Evolutionary conservation across 2,113 vertebrate species (phyloP).

Genomic region (Xenus cinereus): DNA sequence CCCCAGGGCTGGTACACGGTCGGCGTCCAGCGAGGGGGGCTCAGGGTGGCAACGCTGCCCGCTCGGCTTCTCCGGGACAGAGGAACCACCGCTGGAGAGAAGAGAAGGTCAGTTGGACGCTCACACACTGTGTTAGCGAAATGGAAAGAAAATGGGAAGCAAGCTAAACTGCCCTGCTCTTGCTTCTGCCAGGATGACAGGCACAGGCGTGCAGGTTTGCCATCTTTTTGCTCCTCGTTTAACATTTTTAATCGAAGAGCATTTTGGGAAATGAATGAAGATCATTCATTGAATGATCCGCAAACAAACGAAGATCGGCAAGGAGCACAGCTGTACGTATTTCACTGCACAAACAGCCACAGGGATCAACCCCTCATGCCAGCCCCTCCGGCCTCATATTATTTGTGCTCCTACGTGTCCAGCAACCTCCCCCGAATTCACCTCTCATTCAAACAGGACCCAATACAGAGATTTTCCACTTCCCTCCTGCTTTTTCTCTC

Average conservation of each 20-base stretch:
- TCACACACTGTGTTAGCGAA: neutral
- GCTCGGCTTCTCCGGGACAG: neutral
- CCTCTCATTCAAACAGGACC: neutral
- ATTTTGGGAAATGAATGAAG: neutral
- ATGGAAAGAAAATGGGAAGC: neutral
- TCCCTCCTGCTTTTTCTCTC: neutral
- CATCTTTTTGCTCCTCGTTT: neutral
- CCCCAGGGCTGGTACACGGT: neutral
- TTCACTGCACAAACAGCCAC: neutral
- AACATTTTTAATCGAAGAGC: neutral
- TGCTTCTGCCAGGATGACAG: neutral
- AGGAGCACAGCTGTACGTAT: fast-evolving
- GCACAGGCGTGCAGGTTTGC: fast-evolving
- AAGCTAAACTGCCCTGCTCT: neutral
- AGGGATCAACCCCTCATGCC: neutral
- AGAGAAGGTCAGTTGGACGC: neutral
- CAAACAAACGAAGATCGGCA: neutral
- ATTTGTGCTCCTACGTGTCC: neutral
- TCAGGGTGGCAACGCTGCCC: neutral
- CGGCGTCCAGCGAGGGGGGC: neutral
- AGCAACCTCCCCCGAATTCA: neutral
- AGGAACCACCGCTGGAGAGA: neutral
- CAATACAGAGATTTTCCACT: neutral
- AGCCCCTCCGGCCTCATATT: neutral
- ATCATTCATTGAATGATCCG: neutral